A percentile compares a stretch with the other conserved stretches of the same genome.
Evolutionary conservation across 2,797 vertebrate species (phyloP).

Genomic region (Acanthopagrus latus): DNA sequence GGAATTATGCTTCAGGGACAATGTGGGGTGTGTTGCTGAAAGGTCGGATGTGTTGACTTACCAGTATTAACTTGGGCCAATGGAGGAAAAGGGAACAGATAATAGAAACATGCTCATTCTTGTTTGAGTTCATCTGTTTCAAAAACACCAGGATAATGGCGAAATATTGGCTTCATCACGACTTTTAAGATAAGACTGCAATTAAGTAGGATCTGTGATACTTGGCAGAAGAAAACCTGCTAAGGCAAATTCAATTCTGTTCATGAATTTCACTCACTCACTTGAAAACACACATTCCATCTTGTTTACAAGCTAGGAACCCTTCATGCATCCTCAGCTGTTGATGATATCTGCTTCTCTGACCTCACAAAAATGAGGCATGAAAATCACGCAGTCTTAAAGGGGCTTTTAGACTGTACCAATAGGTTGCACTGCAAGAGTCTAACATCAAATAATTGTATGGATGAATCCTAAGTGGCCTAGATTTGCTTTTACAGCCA

Average conservation of each 20-base stretch:
- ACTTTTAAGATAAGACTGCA: conserved; percentile 5
- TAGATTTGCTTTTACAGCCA: neutral
- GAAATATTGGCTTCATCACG: neutral
- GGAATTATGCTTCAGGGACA: neutral
- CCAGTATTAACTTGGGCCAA: neutral
- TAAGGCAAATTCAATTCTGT: neutral
- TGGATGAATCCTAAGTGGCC: neutral
- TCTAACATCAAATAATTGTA: neutral
- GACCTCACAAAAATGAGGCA: conserved; percentile 14
- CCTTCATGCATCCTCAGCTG: neutral
- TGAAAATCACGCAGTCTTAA: neutral
- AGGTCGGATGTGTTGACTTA: neutral
- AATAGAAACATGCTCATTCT: neutral
- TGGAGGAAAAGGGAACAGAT: neutral
- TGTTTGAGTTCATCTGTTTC: neutral
- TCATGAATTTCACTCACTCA: neutral
- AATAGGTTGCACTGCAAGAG: neutral
- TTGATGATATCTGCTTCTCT: conserved; percentile 23
- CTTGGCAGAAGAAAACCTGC: neutral
- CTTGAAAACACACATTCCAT: neutral
- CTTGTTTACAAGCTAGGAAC: conserved; percentile 31
- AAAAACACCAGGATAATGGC: neutral
- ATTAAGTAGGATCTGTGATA: neutral
- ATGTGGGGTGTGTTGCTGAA: neutral
- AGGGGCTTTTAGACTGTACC: neutral